These are phyloP conservation scores for Syngnathoides biaculeatus DNA, from an alignment of 2,113 vertebrate genomes.

Conservation along the genomic window DNA sequence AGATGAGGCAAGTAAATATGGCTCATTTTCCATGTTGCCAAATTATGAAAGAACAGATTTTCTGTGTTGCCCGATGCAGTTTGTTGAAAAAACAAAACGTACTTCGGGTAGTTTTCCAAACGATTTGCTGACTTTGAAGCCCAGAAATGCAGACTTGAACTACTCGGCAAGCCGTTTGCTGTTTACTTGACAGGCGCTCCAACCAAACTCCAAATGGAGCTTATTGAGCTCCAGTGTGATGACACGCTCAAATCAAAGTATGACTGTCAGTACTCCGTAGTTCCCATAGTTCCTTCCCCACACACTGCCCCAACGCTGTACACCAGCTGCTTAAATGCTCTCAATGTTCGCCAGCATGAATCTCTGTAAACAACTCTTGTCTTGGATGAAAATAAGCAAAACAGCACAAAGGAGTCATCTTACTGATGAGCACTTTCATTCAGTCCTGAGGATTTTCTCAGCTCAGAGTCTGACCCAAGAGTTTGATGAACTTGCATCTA, in stretches of 20 bases:
- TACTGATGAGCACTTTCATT: too few species aligned
- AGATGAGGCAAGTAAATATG: too few species aligned
- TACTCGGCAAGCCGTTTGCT: not conserved
- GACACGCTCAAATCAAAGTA: slow-evolving; percentile 8
- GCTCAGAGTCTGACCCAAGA: too few species aligned
- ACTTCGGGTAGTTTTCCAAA: not conserved
- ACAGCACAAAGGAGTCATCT: too few species aligned
- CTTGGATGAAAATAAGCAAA: too few species aligned
- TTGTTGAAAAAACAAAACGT: too few species aligned
- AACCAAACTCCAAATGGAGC: slow-evolving; percentile 15
- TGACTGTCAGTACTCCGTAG: slow-evolving; percentile 7
- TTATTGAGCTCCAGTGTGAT: slow-evolving; percentile 12
- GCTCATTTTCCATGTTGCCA: slow-evolving; percentile 13
- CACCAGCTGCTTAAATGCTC: slow-evolving; percentile 7
- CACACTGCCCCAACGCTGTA: not conserved
- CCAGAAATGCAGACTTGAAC: slow-evolving; percentile 12
- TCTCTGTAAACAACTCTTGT: too few species aligned
- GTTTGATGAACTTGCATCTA: too few species aligned
- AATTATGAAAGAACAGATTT: not conserved
- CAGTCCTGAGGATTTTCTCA: too few species aligned
- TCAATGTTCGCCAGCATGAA: not conserved
- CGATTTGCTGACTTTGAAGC: slow-evolving; percentile 5
- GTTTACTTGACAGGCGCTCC: slow-evolving; percentile 11
- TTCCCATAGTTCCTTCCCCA: not conserved
- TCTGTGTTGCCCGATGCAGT: slow-evolving; percentile 1